Conservation (phyloP, 2,888 invertebrate species). For the Cerastis rubricosa region DNA sequence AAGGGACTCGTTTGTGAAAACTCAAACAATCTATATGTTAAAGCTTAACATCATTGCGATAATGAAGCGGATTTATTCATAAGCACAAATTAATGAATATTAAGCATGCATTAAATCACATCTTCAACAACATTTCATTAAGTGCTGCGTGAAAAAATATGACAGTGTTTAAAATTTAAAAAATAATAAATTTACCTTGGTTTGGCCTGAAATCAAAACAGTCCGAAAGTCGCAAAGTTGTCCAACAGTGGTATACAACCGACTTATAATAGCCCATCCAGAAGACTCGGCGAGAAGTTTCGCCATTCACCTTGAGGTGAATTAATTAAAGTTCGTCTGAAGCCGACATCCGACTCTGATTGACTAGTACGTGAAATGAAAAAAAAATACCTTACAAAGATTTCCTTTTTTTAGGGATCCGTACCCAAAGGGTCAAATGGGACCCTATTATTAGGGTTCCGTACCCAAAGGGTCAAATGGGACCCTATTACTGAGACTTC, state of each 20-base stretch:
- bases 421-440: too few relatives aligned
- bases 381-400: neutral
- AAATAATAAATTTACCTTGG: too few relatives aligned
- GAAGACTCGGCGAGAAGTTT: neutral
- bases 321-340: constrained; percentile 29
- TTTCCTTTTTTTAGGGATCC: neutral
- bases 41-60: neutral
- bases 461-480: too few relatives aligned
- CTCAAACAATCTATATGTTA: neutral
- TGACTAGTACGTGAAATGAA: constrained; percentile 29
- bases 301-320: neutral
- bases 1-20: neutral
- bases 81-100: neutral
- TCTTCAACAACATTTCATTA: neutral
- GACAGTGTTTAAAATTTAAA: too few relatives aligned
- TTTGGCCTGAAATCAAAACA: too few relatives aligned
- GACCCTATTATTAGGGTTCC: too few relatives aligned
- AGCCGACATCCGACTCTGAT: constrained; percentile 24
- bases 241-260: too few relatives aligned
- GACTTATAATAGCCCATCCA: neutral
- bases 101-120: neutral
- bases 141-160: too few relatives aligned
- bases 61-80: constrained; percentile 6
- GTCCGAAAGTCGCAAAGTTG: neutral
- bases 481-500: too few relatives aligned